Percentiles rank a stretch among this genome's conserved stretches.
phyloP scores from a whole-genome alignment of 1,140 invertebrate genomes.

The Bombus breviceps region DNA sequence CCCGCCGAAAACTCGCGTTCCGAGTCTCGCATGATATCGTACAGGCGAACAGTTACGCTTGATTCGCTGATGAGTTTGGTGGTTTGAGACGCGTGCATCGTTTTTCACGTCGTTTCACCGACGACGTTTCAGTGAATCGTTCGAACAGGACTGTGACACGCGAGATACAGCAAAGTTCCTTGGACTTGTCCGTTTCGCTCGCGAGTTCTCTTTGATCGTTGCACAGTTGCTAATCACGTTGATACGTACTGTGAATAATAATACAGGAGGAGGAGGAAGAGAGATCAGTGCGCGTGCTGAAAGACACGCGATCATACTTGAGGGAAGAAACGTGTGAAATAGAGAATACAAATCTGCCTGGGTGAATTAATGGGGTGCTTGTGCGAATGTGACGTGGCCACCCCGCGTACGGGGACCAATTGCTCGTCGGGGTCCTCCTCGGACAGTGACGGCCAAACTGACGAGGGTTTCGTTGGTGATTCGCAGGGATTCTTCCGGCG shows the following conservation, averaged over 20 bases:
- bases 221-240: not conserved
- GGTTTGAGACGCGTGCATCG: constrained; percentile 27
- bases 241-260: too few species aligned
- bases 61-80: constrained; percentile 45
- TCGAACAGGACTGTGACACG: not conserved
- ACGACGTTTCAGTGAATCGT: not conserved
- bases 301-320: not conserved
- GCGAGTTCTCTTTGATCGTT: not conserved
- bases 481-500: constrained; percentile 92
- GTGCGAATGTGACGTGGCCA: constrained; percentile 79
- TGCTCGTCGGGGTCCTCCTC: constrained; percentile 79
- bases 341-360: not conserved
- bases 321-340: not conserved
- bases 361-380: constrained; percentile 81
- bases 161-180: not conserved
- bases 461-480: constrained; percentile 82
- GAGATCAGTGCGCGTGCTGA: constrained; percentile 6
- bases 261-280: not conserved
- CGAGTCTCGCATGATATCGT: constrained; percentile 31
- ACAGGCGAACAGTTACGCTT: constrained; percentile 31
- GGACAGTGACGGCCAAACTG: constrained; percentile 79
- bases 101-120: not conserved
- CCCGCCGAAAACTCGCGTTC: constrained; percentile 55
- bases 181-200: not conserved
- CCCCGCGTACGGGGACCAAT: constrained; percentile 79